Conservation (phyloP, 2,113 vertebrate species). For the Caretta caretta region DNA sequence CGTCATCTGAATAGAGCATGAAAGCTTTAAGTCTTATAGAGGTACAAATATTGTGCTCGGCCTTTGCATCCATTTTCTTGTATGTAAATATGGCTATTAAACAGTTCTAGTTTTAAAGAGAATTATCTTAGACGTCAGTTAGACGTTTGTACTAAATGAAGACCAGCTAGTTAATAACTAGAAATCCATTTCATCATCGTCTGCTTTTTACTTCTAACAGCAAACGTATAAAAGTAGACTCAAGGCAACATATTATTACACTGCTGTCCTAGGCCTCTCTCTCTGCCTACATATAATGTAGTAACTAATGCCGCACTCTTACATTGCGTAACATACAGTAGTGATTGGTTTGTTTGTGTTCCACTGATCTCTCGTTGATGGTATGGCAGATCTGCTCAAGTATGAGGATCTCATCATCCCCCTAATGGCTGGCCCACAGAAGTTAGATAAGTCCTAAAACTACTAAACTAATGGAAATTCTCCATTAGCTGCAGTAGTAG, state of each 20-base stretch:
- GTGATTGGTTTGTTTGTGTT: neutral
- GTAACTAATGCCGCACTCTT: neutral
- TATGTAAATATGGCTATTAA: conserved; percentile 68
- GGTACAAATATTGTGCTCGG: conserved; percentile 52
- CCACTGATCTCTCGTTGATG: neutral
- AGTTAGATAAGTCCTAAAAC: conserved; percentile 30
- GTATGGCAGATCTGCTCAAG: rapidly evolving
- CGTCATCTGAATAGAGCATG: conserved; percentile 54
- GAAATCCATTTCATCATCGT: conserved; percentile 47
- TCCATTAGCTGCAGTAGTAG: neutral
- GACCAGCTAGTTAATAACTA: conserved; percentile 21
- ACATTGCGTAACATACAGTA: neutral
- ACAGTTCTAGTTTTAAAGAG: conserved; percentile 60
- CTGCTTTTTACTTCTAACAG: conserved; percentile 49
- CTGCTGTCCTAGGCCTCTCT: conserved; percentile 53
- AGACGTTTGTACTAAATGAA: conserved; percentile 33
- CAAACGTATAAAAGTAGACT: conserved; percentile 52
- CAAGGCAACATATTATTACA: conserved; percentile 54
- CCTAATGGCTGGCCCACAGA: neutral
- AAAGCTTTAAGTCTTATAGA: conserved; percentile 67
- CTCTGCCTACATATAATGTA: conserved; percentile 32
- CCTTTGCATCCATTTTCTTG: conserved; percentile 61
- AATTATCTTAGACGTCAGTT: conserved; percentile 35
- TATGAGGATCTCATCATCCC: neutral
- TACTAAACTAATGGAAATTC: neutral